These are phyloP conservation scores for Acheta domesticus DNA, from an alignment of 2,888 invertebrate genomes.

Conservation along the genomic window DNA sequence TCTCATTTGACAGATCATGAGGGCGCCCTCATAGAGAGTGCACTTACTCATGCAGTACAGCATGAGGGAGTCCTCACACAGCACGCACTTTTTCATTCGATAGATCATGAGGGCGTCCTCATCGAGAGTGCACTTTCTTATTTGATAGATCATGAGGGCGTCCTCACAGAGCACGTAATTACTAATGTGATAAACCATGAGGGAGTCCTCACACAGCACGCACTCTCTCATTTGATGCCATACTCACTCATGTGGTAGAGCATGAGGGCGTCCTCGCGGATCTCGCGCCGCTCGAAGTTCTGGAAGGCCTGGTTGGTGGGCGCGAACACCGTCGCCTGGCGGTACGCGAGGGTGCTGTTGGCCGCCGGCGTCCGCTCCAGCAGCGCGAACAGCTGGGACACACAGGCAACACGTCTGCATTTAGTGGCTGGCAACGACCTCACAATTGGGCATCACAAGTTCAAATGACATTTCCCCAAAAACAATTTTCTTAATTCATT, in stretches of 20 bases:
- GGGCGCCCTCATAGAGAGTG: constrained; percentile 46
- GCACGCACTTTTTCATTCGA: too few species aligned
- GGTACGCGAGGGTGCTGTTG: constrained; percentile 66
- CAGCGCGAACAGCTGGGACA: constrained; percentile 73
- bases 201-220: constrained; percentile 47
- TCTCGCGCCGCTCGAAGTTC: constrained; percentile 59
- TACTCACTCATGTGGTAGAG: constrained; percentile 84
- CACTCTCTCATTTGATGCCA: not conserved
- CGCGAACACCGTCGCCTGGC: constrained; percentile 82
- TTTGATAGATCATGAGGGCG: constrained; percentile 78
- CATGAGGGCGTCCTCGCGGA: constrained; percentile 57
- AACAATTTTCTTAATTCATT: too few species aligned
- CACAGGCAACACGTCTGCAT: too few species aligned
- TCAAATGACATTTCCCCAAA: not conserved
- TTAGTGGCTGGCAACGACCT: too few species aligned
- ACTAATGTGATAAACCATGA: constrained; percentile 81
- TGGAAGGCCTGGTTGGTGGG: constrained; percentile 86
- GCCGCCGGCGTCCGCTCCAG: constrained; percentile 70
- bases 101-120: constrained; percentile 53
- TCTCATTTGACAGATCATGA: constrained; percentile 73
- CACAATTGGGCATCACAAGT: not conserved
- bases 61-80: too few species aligned
- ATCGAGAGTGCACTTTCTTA: constrained; percentile 57
- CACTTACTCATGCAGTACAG: constrained; percentile 82
- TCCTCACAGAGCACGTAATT: too few species aligned